Evolutionary conservation across 2,888 invertebrate genomes (phyloP), one percentile per base, ranked within the genome.

Genomic region (Drosophila merina): DNA sequence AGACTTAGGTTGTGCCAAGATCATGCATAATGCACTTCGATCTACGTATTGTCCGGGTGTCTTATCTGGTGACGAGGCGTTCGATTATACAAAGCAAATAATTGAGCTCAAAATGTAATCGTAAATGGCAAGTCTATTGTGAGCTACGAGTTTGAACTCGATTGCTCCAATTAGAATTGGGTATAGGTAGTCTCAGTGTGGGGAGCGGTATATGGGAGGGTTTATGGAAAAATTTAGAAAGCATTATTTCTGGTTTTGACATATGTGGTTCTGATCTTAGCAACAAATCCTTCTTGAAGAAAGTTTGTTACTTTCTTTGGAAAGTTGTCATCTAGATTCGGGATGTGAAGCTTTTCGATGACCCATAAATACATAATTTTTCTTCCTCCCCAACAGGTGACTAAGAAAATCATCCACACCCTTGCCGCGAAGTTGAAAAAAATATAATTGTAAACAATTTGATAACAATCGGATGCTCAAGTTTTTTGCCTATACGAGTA

Each of bases 31-130:
- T 69, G 67, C 59, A 54, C 56, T 79, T 33, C 40, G 56, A 57
- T 74, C 48, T 36, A 26, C 55, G 56, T 51, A 47, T 31, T 63
- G 38, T 10, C 54, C 28, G 10, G 26, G 3, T 6, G 63, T 36
- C 66, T 68, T 67, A 67, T 67, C 66, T 69, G 38, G 45, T 47
- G 49, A 44, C 66, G 45, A 20, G 6, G 56, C 47, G 2, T 12
- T 25, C 44, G 64, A 72, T 75, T 80, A 79, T 60, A 75, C 74
- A 78, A 77, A 66, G 56, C 59, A 64, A 81, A 82, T 85, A 63
- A 76, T 85, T 72, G 71, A 68, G 74, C 74, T 78, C 74, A 66
- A 70, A 71, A 63, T 59, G 64, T 70, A 78, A 76, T 83, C 80
- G 54, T 59, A 44, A 59, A 57, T 66, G 57, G 59, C 76, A 74